phyloP scores from a whole-genome alignment of 2,888 invertebrate species.

The Elysia crispata region DNA sequence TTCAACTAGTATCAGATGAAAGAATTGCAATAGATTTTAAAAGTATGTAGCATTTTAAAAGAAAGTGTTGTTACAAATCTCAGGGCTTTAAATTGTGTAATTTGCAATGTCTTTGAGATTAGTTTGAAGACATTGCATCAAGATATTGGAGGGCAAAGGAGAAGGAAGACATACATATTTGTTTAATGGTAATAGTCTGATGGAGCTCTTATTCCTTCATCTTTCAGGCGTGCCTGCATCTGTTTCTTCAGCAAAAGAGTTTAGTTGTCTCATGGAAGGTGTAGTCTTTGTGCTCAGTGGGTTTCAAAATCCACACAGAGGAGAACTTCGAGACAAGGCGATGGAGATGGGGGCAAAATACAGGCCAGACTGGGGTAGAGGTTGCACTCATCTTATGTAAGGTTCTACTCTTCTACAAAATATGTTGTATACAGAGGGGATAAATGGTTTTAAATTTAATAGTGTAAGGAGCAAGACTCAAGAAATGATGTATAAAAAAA shows the following conservation, averaged over 20 bases:
- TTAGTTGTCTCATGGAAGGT: slow-evolving; percentile 82
- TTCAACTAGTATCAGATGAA: too few relatives aligned
- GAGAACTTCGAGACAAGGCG: slow-evolving; percentile 83
- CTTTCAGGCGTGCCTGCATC: slow-evolving; percentile 67
- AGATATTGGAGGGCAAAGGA: too few relatives aligned
- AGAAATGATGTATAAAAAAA: not conserved
- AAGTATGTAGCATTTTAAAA: too few relatives aligned
- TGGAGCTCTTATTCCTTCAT: not conserved
- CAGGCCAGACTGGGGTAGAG: slow-evolving; percentile 85
- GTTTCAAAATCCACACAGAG: slow-evolving; percentile 89
- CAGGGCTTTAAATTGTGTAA: too few relatives aligned
- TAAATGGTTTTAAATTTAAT: too few relatives aligned
- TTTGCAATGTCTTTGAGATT: too few relatives aligned
- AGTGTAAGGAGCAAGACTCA: not conserved
- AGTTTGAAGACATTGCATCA: too few relatives aligned
- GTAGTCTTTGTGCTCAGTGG: slow-evolving; percentile 91
- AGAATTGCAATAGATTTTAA: too few relatives aligned
- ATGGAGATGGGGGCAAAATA: slow-evolving; percentile 88
- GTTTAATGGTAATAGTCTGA: too few relatives aligned
- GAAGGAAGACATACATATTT: too few relatives aligned
- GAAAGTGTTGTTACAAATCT: too few relatives aligned
- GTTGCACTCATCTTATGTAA: slow-evolving; percentile 92
- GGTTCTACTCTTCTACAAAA: slow-evolving; percentile 65
- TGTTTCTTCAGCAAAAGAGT: slow-evolving; percentile 71
- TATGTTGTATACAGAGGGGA: too few relatives aligned